Base-by-base conservation (phyloP, 2,797 vertebrate genomes). In the Brachyalestes nurse region DNA sequence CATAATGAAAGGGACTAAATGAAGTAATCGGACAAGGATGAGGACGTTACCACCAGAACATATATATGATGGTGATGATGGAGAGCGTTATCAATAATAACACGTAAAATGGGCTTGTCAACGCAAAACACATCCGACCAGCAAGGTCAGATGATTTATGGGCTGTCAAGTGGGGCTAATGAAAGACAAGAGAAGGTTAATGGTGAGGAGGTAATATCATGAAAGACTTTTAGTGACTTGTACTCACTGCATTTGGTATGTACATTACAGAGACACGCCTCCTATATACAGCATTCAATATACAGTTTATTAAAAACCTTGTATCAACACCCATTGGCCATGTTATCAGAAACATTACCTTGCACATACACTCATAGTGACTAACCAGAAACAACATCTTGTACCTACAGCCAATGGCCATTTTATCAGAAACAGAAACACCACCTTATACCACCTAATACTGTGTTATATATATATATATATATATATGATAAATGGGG, bases 71-170 rank as follows among this genome's bases (percentile, higher is more conserved):
- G 17, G 71, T 66, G 76, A 80, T 76, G 40, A 81, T 72, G 60
- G 17, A 77, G 55, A 51, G n/a, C 40, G 60, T 84, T 78, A 78
- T 77, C 62, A 82, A 73, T 82, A 60, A 86, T 74, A 38, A 61
- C 34, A 53, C 40, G 12, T 77, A 81, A 81, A 88, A 84, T 76
- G 65, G 71, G 17, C 67, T 72, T 65, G 78, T 84, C 71, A 84
- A 55, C 64, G 65, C 14, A 53, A 78, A 70, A 47, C n/a, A 78
- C 28, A 72, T 83, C 53, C 55, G 61, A 62, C 65, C 70, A 79
- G 70, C 13, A 53, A 80, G 75, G 62, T 38, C 74, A 64, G 42
- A 47, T 78, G 75, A 61, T 82, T 79, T 19, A 74, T 62, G 34
- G 49, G 65, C 23, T 2, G 28, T 25, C 51, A 62, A 8, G 14